These are phyloP conservation scores for Aphelenchoides bicaudatus DNA, from an alignment of 2,888 invertebrate species.

Conservation along the genomic window DNA sequence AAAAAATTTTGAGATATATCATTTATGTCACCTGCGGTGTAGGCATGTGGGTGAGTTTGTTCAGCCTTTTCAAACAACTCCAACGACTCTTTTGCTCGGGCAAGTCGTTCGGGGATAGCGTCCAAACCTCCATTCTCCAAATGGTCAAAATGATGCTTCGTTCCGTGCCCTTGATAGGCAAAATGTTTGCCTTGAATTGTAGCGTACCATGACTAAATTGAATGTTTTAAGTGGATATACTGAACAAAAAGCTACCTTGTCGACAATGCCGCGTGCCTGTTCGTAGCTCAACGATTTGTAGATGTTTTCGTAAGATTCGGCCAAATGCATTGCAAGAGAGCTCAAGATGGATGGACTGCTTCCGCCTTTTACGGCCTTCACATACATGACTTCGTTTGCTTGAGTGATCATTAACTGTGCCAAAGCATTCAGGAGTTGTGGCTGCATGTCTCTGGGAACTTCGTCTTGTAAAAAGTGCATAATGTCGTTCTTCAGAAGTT, in stretches of 20 bases:
- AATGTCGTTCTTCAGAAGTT: conserved; percentile 72
- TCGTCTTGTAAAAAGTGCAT: conserved; percentile 77
- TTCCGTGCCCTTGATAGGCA: conserved; percentile 15
- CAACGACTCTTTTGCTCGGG: conserved; percentile 8
- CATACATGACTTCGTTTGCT: conserved; percentile 92
- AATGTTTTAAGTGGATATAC: conserved; percentile 7
- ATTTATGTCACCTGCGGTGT: neutral
- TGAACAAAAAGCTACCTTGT: conserved; percentile 11
- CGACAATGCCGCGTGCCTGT: conserved; percentile 19
- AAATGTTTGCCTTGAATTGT: conserved; percentile 9
- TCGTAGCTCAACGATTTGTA: conserved; percentile 19
- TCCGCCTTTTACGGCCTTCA: conserved; percentile 72
- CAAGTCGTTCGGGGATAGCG: conserved; percentile 8
- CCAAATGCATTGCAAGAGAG: conserved; percentile 14
- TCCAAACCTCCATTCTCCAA: conserved; percentile 10
- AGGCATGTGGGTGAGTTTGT: conserved; percentile 2
- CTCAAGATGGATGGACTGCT: conserved; percentile 16
- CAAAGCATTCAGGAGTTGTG: conserved; percentile 83
- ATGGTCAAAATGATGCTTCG: conserved; percentile 16
- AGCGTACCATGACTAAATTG: conserved; percentile 15
- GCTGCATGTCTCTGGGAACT: conserved; percentile 88
- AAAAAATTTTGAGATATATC: conserved; percentile 12
- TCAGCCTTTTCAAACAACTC: conserved; percentile 18
- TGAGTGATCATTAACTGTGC: conserved; percentile 88
- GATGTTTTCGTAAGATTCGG: conserved; percentile 5